Evolutionary conservation across 2,888 invertebrate species (phyloP).

Genomic region (Leptinotarsa tumamoca): DNA sequence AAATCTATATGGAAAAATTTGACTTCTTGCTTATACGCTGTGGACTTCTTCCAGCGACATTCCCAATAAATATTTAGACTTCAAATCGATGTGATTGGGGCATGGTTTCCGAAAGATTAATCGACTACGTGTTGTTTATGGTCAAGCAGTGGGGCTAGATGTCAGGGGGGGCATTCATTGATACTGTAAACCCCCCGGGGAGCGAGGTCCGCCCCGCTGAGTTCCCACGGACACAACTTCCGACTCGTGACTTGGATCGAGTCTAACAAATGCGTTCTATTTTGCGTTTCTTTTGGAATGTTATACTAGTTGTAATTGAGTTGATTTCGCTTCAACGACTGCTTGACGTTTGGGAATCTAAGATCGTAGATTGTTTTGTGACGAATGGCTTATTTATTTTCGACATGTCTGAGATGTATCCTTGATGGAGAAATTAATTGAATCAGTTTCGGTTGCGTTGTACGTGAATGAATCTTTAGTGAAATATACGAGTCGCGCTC

Average conservation of each 20-base stretch:
- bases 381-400: neutral
- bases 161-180: neutral
- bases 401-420: neutral
- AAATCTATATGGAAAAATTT: too few relatives aligned
- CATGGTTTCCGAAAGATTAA: neutral
- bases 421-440: neutral
- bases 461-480: neutral
- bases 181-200: neutral
- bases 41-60: neutral
- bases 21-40: neutral
- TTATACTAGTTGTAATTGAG: neutral
- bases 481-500: neutral
- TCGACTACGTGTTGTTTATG: neutral
- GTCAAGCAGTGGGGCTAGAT: neutral
- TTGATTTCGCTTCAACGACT: neutral
- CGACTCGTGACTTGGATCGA: conserved; percentile 2
- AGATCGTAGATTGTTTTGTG: neutral
- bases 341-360: neutral
- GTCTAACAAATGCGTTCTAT: conserved; percentile 3
- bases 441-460: neutral
- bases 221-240: conserved; percentile 4
- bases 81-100: neutral
- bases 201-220: conserved; percentile 1
- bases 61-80: neutral
- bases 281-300: neutral